Base-by-base conservation (phyloP, 1,140 invertebrate species). In the Drosophila repletoides region DNA sequence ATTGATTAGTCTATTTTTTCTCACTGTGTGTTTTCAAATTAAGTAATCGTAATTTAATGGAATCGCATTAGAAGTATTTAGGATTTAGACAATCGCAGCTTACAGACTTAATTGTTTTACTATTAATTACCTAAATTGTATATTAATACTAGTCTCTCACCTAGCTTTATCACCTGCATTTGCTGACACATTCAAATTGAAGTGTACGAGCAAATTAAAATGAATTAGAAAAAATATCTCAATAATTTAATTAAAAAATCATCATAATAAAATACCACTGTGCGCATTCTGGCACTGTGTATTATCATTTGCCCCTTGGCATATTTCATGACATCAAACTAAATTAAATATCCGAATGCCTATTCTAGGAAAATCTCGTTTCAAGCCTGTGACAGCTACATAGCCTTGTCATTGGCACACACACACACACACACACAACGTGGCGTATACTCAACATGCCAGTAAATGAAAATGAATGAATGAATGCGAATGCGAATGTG, bases 381-480 rank as follows among this genome's bases (percentile, higher is more conserved):
- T 33, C 33, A 24, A 33, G 33, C 26, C 43, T 33, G n/a, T 60
- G 75, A 74, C 70, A 70, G 58, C 58, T 73, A 21, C 68, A 55
- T 40, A 51, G 52, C 53, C 64, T 68, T 77, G 68, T 71, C 68
- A 70, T 66, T 65, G 61, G 29, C 59, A 61, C 53, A 40, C n/a
- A 2, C 28, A 29, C 53, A 40, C n/a, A 2, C 28, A 29, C 45
- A 33, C 28, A 53, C 6, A 51, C 36, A 58, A 65, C 49, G 29
- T 64, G 60, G 60, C 51, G 49, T 64, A 55, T 55, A 24, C 49
- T 64, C 40, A 53, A 55, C 58, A 59, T 61, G 66, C 29, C 73
- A 79, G 60, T 74, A 74, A 79, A 79, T 71, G 76, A 71, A 79
- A 81, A 81, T 76, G 61, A 81, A 76, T 76, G 60, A 71, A n/a